Conservation (phyloP, 2,888 invertebrate genomes). For the Maniola hyperantus region DNA sequence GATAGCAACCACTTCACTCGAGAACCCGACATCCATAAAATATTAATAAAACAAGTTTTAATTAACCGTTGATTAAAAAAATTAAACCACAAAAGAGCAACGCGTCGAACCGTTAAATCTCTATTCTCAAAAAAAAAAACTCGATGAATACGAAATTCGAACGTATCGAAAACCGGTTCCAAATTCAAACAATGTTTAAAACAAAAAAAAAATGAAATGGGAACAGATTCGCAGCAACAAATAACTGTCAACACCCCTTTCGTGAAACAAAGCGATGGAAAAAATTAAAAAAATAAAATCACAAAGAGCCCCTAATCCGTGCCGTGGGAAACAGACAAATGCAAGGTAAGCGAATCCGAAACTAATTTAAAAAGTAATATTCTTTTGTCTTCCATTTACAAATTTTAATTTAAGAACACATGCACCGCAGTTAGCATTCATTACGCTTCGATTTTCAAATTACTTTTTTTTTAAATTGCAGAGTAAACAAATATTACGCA, state of each 20-base stretch:
- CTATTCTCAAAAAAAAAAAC: slow-evolving; percentile 61
- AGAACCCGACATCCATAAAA: slow-evolving; percentile 50
- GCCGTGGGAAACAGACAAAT: slow-evolving; percentile 79
- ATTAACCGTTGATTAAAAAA: slow-evolving; percentile 70
- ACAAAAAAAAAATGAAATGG: slow-evolving; percentile 66
- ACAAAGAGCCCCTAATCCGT: slow-evolving; percentile 75
- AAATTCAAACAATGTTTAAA: slow-evolving; percentile 70
- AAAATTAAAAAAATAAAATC: slow-evolving; percentile 74
- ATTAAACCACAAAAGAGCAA: slow-evolving; percentile 74
- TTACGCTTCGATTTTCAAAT: slow-evolving; percentile 30
- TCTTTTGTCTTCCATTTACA: slow-evolving; percentile 65
- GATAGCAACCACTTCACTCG: slow-evolving; percentile 60
- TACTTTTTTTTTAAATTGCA: slow-evolving; percentile 32
- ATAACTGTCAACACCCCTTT: slow-evolving; percentile 82
- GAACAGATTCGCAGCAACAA: slow-evolving; percentile 77
- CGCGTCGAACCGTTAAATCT: slow-evolving; percentile 78
- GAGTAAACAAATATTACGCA: slow-evolving; percentile 38
- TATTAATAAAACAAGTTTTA: slow-evolving; percentile 79
- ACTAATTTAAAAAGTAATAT: slow-evolving; percentile 82
- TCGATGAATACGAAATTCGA: slow-evolving; percentile 68
- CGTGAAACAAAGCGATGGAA: slow-evolving; percentile 74
- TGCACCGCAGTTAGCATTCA: slow-evolving; percentile 40
- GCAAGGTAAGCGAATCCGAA: slow-evolving; percentile 79
- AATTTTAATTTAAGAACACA: slow-evolving; percentile 49
- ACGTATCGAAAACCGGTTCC: slow-evolving; percentile 75